Evolutionary conservation across 2,113 vertebrate genomes (phyloP).

Genomic region (Cromileptes altivelis): DNA sequence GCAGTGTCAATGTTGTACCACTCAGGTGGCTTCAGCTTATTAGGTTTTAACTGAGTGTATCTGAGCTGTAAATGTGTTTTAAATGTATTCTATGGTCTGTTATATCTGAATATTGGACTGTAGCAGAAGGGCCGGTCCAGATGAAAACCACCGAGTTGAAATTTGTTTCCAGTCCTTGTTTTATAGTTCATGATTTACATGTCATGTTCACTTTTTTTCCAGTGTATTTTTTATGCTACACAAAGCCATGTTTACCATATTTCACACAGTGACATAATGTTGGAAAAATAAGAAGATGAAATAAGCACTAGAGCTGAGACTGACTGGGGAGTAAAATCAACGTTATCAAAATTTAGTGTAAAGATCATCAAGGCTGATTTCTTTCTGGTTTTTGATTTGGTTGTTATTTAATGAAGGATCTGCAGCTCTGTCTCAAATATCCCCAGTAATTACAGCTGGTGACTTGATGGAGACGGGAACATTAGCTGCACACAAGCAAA

Average conservation of each 20-base stretch:
- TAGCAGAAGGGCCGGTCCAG: no score
- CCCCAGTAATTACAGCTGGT: not conserved
- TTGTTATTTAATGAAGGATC: not conserved
- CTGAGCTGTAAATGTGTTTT: no score
- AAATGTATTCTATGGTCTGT: no score
- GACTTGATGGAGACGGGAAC: not conserved
- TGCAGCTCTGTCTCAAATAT: slow-evolving; percentile 15
- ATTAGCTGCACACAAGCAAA: slow-evolving; percentile 7
- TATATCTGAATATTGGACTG: no score
- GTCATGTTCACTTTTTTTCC: no score
- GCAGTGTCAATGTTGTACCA: no score
- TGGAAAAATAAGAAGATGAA: not conserved
- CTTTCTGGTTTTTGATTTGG: slow-evolving; percentile 8
- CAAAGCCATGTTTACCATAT: not conserved
- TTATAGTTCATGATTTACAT: not conserved
- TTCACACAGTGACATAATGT: not conserved
- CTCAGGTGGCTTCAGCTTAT: no score
- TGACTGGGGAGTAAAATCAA: not conserved
- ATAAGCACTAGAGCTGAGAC: not conserved
- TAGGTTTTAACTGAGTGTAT: no score
- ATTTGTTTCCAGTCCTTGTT: no score
- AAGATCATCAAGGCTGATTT: slow-evolving; percentile 27
- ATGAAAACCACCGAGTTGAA: no score
- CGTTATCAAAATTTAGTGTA: not conserved
- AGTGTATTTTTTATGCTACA: no score